These are phyloP conservation scores for Platynereis dumerilii DNA, from an alignment of 2,888 invertebrate species.

Conservation along the genomic window DNA sequence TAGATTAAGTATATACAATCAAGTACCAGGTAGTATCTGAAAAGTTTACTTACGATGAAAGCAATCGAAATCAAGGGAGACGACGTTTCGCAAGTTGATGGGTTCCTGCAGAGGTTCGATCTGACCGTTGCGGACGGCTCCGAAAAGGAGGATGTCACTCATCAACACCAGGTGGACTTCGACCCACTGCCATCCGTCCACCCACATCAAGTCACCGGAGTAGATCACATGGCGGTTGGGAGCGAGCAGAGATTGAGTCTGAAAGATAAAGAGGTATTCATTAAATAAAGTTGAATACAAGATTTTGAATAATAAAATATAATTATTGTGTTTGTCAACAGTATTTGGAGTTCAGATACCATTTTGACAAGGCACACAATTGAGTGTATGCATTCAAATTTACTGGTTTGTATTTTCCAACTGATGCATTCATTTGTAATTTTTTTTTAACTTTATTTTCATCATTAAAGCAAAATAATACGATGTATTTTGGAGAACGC, in stretches of 20 bases:
- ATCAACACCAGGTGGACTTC: constrained; percentile 19
- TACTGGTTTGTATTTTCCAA: too few species aligned
- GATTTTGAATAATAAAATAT: neutral
- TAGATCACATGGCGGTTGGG: constrained; percentile 29
- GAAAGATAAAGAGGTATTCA: constrained; percentile 5
- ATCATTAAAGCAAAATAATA: too few species aligned
- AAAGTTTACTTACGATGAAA: constrained; percentile 28
- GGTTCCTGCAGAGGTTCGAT: constrained; percentile 27
- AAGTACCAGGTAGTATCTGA: too few species aligned
- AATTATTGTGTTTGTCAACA: too few species aligned
- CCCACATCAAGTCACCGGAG: constrained; percentile 23
- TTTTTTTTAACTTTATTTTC: too few species aligned
- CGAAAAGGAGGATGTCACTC: constrained; percentile 32
- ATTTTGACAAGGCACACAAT: too few species aligned
- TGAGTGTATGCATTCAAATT: too few species aligned
- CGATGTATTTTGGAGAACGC: too few species aligned
- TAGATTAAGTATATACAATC: too few species aligned
- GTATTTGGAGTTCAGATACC: too few species aligned
- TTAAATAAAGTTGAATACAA: neutral
- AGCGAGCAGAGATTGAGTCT: constrained; percentile 19
- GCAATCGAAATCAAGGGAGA: constrained; percentile 18
- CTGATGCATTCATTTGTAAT: too few species aligned
- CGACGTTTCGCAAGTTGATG: constrained; percentile 15
- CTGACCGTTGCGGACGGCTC: constrained; percentile 17
- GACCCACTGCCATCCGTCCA: constrained; percentile 4